Percentiles rank a stretch among this genome's conserved stretches.
These are phyloP conservation scores for Dendrolimus pini DNA, from an alignment of 2,888 invertebrate genomes.

Conservation along the genomic window DNA sequence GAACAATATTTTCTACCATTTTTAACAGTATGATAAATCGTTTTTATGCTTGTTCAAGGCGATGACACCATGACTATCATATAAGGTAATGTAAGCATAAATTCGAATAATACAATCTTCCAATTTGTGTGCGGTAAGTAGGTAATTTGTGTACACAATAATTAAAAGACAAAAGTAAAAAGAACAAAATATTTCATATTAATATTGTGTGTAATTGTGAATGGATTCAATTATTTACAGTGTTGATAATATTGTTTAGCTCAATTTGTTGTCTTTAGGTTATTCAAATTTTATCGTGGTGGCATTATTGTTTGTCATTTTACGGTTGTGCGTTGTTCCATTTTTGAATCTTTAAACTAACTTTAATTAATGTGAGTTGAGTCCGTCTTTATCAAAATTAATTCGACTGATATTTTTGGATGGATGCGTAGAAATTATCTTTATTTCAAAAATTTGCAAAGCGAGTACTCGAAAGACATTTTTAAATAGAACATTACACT, in stretches of 20 bases:
- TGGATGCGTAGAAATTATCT: constrained; percentile 21
- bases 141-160: constrained; percentile 10
- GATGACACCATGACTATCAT: constrained; percentile 41
- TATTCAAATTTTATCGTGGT: constrained; percentile 48
- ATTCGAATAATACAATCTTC: constrained; percentile 38
- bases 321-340: constrained; percentile 62
- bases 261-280: constrained; percentile 63
- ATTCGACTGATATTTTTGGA: constrained; percentile 46
- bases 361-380: constrained; percentile 39
- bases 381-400: constrained; percentile 59
- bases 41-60: constrained; percentile 31
- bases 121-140: constrained; percentile 12
- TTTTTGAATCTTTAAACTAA: constrained; percentile 30
- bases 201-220: constrained; percentile 13
- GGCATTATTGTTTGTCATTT: constrained; percentile 40
- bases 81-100: constrained; percentile 37
- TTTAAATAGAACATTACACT: not conserved
- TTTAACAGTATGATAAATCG: constrained; percentile 32
- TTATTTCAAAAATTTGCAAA: no score
- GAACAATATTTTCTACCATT: constrained; percentile 30
- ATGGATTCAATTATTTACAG: constrained; percentile 22
- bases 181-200: constrained; percentile 11
- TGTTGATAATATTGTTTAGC: constrained; percentile 39
- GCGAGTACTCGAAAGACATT: no score
- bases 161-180: not conserved